Base-by-base conservation (phyloP, 2,113 vertebrate genomes). In the Lipotes vexillifer region DNA sequence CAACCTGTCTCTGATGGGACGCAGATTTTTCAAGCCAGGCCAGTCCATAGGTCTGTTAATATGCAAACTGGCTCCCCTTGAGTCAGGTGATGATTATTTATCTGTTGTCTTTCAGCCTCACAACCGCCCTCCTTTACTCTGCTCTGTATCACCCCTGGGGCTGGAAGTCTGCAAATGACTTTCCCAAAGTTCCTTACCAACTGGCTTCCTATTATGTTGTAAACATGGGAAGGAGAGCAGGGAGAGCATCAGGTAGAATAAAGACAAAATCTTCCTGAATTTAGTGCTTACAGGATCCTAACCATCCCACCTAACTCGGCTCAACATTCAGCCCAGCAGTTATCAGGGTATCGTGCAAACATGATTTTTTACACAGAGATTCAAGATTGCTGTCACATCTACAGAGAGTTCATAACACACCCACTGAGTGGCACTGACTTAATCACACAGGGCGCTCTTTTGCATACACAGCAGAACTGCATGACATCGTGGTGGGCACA, bases 11-110 rank as follows among this genome's bases (percentile, higher is more conserved):
- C 83, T 77, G 6, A 72, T 6, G 38, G 21, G 17, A 63, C 29
- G 87, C 82, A 80, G 61, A 81, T 63, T 59, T 59, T 89, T 63
- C 27, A 77, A 92, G 46, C 9, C 66, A 84, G 38, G 3, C 36
- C 25, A 61, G 41, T 57, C 18, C 36, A 25, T 6, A 81, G 31
- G n/a, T 44, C 71, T 72, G n/a, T 59, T 46, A 85, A 4, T 41
- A 13, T 14, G 52, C 33, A 75, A 33, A 69, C 31, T 29, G 69
- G 44, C 71, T 92, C 8, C 69, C 17, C 4, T 21, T 25, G n/a
- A 83, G 38, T 33, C 13, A 14, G 36, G 63, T 27, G 23, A 21
- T 46, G 18, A 46, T 31, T 49, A 29, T 10, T 38, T 10, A 36
- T 36, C 88, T 25, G 20, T 18, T 63, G 31, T 52, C 77, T 88